Evolutionary conservation across 30 jellyfish, hydroid and myxozoan genomes (phyloP).

Genomic region (Aurelia coerulea): DNA sequence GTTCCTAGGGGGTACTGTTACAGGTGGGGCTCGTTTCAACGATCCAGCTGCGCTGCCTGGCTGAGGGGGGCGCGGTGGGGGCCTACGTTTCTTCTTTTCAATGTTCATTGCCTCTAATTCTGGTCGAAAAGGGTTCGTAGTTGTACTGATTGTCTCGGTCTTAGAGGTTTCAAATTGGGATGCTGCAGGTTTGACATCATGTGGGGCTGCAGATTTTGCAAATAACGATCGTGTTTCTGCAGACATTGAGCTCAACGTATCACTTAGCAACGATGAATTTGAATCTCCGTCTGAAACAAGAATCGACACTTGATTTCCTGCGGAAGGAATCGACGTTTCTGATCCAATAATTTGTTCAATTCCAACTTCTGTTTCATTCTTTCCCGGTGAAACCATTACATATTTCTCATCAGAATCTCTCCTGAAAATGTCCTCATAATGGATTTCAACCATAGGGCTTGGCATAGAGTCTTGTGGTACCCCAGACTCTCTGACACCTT

Average conservation of each 20-base stretch:
- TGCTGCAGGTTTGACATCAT: not conserved
- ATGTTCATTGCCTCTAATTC: not conserved
- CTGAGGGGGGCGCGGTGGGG: conserved; percentile 62
- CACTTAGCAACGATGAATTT: conserved; percentile 37
- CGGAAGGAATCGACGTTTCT: not conserved
- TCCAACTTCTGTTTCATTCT: not conserved
- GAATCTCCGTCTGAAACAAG: not conserved
- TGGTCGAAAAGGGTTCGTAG: not conserved
- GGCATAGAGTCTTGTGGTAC: not conserved
- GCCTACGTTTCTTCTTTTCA: conserved; percentile 55
- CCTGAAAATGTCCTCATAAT: conserved; percentile 33
- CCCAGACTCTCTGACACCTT: too few species aligned
- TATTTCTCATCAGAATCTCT: conserved; percentile 8
- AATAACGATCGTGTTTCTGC: conserved; percentile 49
- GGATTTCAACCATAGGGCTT: conserved; percentile 50
- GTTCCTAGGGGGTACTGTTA: too few species aligned
- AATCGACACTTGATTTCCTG: conserved; percentile 8
- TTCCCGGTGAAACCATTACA: conserved; percentile 40
- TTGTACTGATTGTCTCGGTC: not conserved
- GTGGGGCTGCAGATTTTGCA: not conserved
- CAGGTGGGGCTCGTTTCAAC: conserved; percentile 10
- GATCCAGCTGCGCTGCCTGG: conserved; percentile 24
- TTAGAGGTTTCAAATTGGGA: too few species aligned
- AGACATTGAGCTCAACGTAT: conserved; percentile 52
- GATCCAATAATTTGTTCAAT: not conserved